Evolutionary conservation across 2,797 vertebrate genomes (phyloP).

Genomic region (Protonibea diacanthus): DNA sequence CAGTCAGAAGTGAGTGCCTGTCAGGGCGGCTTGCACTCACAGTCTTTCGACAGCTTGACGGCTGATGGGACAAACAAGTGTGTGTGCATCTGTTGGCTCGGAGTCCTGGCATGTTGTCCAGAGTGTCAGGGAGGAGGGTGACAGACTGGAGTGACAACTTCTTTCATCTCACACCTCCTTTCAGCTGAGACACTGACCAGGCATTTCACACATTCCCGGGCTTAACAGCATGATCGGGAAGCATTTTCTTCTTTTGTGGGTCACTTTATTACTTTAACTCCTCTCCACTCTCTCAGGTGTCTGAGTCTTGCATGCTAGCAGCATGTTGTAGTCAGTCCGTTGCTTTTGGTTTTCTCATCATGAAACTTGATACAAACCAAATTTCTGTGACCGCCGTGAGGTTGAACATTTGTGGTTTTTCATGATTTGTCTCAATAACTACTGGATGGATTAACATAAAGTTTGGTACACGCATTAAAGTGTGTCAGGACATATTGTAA

Average conservation of each 20-base stretch:
- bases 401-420: neutral
- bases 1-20: slow-evolving; percentile 23
- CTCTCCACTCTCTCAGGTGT: no score
- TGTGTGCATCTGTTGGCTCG: slow-evolving; percentile 53
- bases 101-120: slow-evolving; percentile 38
- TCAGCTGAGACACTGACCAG: slow-evolving; percentile 46
- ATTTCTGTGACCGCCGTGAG: neutral
- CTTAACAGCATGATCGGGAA: neutral
- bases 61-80: slow-evolving; percentile 37
- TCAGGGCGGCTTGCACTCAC: slow-evolving; percentile 27
- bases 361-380: neutral
- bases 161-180: slow-evolving; percentile 29
- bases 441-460: neutral
- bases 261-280: neutral
- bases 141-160: slow-evolving; percentile 58
- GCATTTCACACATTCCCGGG: slow-evolving; percentile 41
- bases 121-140: slow-evolving; percentile 36
- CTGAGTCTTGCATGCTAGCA: neutral
- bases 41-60: slow-evolving; percentile 1
- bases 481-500: neutral
- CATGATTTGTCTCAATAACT: neutral
- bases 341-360: neutral
- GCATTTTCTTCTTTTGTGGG: slow-evolving; percentile 13
- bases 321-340: neutral
- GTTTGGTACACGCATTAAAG: neutral